phyloP scores from a whole-genome alignment of 2,113 vertebrate genomes.

The Telmatochromis bifrenatus region DNA sequence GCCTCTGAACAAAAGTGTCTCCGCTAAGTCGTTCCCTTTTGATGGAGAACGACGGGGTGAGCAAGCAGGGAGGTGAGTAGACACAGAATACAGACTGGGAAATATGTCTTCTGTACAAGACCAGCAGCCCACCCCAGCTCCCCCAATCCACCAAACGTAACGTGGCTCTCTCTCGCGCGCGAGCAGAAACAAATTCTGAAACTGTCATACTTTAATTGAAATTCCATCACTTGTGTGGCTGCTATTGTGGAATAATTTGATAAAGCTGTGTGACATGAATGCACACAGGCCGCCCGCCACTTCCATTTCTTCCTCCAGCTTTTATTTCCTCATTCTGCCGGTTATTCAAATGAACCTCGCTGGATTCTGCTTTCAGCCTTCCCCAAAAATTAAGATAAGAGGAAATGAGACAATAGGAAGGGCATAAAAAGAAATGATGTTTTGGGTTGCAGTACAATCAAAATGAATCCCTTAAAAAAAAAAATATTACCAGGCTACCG shows the following conservation, averaged over 20 bases:
- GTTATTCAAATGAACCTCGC: conserved; percentile 60
- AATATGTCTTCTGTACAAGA: conserved; percentile 4
- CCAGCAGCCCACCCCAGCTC: neutral
- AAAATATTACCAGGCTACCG: neutral
- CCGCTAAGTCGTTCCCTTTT: conserved; percentile 25
- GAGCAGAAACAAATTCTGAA: conserved; percentile 57
- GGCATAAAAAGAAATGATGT: conserved; percentile 29
- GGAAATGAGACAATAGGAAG: conserved; percentile 37
- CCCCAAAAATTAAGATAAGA: conserved; percentile 42
- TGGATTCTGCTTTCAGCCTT: conserved; percentile 30
- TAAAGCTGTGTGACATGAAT: conserved; percentile 59
- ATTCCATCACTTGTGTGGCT: conserved; percentile 64
- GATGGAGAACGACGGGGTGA: neutral
- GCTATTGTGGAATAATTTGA: conserved; percentile 63
- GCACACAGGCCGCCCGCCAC: conserved; percentile 32
- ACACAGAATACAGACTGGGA: neutral
- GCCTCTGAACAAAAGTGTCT: conserved; percentile 39
- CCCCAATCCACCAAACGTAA: neutral
- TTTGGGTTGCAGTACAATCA: conserved; percentile 6
- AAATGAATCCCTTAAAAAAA: neutral
- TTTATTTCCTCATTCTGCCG: conserved; percentile 52
- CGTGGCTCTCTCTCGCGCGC: neutral
- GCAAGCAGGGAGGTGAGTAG: neutral
- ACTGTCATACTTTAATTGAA: conserved; percentile 71
- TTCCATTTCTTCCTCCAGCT: conserved; percentile 43